Conservation (phyloP, 2,888 invertebrate genomes). For the Drosophila kokeensis region DNA sequence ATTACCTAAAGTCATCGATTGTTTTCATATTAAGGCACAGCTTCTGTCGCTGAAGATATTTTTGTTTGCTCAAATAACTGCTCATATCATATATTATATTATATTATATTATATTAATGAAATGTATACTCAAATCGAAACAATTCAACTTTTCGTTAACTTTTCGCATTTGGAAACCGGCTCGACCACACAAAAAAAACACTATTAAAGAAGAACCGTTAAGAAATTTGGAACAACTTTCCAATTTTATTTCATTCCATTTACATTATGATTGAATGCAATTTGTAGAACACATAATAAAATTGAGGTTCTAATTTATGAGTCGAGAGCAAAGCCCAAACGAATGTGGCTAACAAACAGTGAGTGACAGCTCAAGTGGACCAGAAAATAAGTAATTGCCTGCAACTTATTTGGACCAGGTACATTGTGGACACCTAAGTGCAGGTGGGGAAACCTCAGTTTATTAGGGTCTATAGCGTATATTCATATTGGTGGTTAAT, state of each 20-base stretch:
- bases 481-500: no score
- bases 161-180: conserved; percentile 58
- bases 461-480: no score
- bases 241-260: conserved; percentile 7
- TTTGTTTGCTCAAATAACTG: conserved; percentile 5
- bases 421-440: no score
- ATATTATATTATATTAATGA: no score
- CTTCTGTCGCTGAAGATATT: conserved; percentile 7
- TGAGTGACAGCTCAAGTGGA: no score
- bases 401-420: no score
- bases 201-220: conserved; percentile 51
- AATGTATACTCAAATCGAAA: conserved; percentile 30
- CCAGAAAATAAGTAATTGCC: no score
- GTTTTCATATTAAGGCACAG: conserved; percentile 9
- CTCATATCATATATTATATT: conserved; percentile 29
- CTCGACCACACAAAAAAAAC: conserved; percentile 24
- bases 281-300: conserved; percentile 6
- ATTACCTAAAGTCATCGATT: conserved; percentile 35
- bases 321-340: conserved; percentile 19
- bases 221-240: conserved; percentile 31
- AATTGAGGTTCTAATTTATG: conserved; percentile 27
- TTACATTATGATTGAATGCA: conserved; percentile 28
- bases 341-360: conserved; percentile 28
- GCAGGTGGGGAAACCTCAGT: no score
- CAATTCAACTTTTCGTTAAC: conserved; percentile 38